phyloP scores from a whole-genome alignment of 1,140 invertebrate species.

The Lasioglossum albipes region DNA sequence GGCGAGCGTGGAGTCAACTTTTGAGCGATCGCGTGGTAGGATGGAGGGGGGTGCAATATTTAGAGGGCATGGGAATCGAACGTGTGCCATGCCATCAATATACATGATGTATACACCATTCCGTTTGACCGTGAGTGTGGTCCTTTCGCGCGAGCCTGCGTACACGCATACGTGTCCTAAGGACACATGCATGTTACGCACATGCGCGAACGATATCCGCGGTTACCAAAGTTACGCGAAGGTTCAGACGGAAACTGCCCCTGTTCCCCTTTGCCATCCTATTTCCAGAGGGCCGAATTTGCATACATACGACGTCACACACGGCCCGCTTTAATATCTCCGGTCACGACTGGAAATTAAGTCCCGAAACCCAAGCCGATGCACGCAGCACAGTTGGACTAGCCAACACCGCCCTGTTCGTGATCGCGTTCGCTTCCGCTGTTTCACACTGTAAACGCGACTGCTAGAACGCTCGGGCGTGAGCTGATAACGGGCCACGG shows the following conservation, averaged over 20 bases:
- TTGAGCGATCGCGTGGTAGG: not conserved
- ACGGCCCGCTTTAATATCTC: slow-evolving; percentile 75
- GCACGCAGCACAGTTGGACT: slow-evolving; percentile 51
- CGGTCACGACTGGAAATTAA: slow-evolving; percentile 75
- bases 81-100: slow-evolving; percentile 71
- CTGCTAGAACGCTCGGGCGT: slow-evolving; percentile 33
- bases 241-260: slow-evolving; percentile 69
- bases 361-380: slow-evolving; percentile 62
- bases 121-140: slow-evolving; percentile 50
- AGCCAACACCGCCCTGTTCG: slow-evolving; percentile 50
- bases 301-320: slow-evolving; percentile 79
- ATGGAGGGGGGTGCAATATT: slow-evolving; percentile 65
- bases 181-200: slow-evolving; percentile 40
- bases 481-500: slow-evolving; percentile 36
- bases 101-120: slow-evolving; percentile 73
- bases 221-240: slow-evolving; percentile 71
- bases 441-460: slow-evolving; percentile 49
- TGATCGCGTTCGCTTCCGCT: slow-evolving; percentile 53
- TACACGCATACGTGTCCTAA: slow-evolving; percentile 20
- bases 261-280: not conserved
- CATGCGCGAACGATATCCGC: slow-evolving; percentile 66
- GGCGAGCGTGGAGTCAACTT: not conserved
- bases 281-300: slow-evolving; percentile 69
- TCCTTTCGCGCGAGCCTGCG: slow-evolving; percentile 16
- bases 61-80: slow-evolving; percentile 73